Conservation (phyloP, 2,113 vertebrate genomes). For the Motacilla tschutschensis region DNA sequence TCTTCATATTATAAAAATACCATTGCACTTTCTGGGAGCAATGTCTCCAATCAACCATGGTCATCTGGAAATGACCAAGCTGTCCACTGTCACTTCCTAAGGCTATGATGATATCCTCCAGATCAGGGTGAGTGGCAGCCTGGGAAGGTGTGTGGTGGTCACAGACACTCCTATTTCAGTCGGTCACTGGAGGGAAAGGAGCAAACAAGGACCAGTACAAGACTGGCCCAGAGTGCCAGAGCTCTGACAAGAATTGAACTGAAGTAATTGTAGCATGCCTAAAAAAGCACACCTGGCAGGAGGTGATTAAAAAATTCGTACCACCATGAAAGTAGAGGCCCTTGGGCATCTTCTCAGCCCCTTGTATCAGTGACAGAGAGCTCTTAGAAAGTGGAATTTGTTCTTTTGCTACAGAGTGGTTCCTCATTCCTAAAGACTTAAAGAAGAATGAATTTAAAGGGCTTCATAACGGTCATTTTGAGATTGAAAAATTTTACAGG, state of each 20-base stretch:
- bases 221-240: neutral
- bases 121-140: neutral
- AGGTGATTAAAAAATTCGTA: neutral
- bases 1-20: neutral
- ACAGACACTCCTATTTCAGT: neutral
- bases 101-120: neutral
- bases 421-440: neutral
- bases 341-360: neutral
- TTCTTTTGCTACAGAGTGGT: neutral
- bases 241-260: neutral
- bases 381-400: neutral
- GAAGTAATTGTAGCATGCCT: neutral
- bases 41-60: neutral
- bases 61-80: neutral
- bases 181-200: neutral
- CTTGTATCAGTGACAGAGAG: neutral
- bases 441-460: neutral
- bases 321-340: neutral
- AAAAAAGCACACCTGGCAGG: neutral
- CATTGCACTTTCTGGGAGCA: neutral
- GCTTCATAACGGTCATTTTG: neutral
- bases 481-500: neutral
- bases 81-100: neutral
- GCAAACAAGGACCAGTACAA: neutral
- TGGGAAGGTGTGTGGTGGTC: neutral